Evolutionary conservation across 2,113 vertebrate genomes (phyloP).

Genomic region (Psophia crepitans): DNA sequence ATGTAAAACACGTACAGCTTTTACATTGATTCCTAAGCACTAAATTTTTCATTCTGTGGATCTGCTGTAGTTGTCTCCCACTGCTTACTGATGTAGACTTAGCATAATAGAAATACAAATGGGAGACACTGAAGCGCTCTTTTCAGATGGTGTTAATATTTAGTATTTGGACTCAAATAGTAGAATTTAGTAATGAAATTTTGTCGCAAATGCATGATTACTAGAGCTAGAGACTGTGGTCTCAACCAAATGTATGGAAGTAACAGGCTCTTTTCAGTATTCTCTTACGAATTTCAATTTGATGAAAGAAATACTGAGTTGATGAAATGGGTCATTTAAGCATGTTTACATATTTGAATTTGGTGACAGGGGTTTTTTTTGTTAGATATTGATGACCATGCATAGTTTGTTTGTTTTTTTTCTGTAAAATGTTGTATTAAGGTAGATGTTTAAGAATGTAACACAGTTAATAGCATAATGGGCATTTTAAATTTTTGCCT

Average conservation of each 20-base stretch:
- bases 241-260: neutral
- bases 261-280: neutral
- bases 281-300: neutral
- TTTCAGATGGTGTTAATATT: neutral
- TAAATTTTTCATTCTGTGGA: neutral
- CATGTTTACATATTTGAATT: neutral
- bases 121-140: neutral
- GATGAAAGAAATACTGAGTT: neutral
- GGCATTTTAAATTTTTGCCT: neutral
- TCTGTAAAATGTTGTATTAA: neutral
- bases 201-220: neutral
- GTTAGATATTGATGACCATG: no score
- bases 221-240: neutral
- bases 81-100: neutral
- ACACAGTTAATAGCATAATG: neutral
- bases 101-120: neutral
- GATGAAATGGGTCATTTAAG: neutral
- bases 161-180: neutral
- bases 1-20: neutral
- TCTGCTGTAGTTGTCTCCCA: neutral
- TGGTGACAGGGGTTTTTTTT: neutral
- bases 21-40: neutral
- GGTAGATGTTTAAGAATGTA: neutral
- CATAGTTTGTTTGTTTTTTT: neutral
- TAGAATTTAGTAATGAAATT: neutral